These are phyloP conservation scores for Deilephila elpenor DNA, from an alignment of 2,888 invertebrate species.

Conservation along the genomic window DNA sequence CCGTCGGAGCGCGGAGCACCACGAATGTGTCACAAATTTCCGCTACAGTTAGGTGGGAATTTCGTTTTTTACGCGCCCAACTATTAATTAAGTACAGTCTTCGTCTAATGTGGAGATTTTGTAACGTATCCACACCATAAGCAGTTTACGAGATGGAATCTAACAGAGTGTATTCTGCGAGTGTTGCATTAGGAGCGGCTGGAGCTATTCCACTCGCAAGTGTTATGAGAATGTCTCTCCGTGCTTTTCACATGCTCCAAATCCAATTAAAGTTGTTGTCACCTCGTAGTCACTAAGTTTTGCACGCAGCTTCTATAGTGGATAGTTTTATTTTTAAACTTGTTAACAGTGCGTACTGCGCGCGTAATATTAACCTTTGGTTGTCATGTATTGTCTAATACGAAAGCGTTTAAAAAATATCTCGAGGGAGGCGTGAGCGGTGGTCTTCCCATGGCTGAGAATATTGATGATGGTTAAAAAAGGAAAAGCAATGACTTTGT, in stretches of 20 bases:
- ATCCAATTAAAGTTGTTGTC: conserved; percentile 10
- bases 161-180: conserved; percentile 34
- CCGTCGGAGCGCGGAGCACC: conserved; percentile 40
- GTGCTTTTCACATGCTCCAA: conserved; percentile 2
- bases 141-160: conserved; percentile 42
- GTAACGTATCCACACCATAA: conserved; percentile 54
- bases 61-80: conserved; percentile 49
- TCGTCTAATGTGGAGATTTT: conserved; percentile 53
- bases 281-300: background rate
- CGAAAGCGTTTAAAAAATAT: too few relatives aligned
- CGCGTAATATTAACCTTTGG: too few relatives aligned
- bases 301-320: background rate
- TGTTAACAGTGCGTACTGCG: background rate
- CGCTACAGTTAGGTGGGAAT: conserved; percentile 59
- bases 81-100: conserved; percentile 52
- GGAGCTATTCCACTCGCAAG: conserved; percentile 14
- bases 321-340: background rate
- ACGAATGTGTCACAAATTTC: conserved; percentile 56
- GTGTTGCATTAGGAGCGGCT: conserved; percentile 24
- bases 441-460: too few relatives aligned
- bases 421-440: too few relatives aligned
- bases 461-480: too few relatives aligned
- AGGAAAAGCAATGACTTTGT: too few relatives aligned
- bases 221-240: conserved; percentile 6
- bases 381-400: too few relatives aligned